phyloP scores from a whole-genome alignment of 64 coral and sea anemone genomes.

The Astreopora myriophthalma region DNA sequence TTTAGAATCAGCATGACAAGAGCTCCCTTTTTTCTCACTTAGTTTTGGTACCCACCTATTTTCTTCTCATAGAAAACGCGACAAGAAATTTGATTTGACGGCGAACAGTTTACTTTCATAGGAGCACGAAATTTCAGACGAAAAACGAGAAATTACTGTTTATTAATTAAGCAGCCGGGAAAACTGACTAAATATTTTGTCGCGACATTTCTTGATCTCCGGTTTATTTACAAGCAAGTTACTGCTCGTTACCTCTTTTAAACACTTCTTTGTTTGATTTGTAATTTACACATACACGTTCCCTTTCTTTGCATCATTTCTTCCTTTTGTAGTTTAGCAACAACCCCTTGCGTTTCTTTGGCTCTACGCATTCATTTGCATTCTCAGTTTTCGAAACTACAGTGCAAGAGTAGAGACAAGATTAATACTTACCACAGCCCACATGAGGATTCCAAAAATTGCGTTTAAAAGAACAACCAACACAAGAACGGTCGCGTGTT shows the following conservation, averaged over 20 bases:
- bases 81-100: too few species aligned
- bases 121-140: too few species aligned
- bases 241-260: neutral
- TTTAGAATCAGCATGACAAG: neutral
- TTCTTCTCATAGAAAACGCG: neutral
- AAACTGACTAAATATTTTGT: neutral
- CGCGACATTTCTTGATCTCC: neutral
- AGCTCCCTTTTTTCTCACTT: neutral
- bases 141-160: neutral
- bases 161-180: neutral
- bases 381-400: too few species aligned
- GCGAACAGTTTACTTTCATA: too few species aligned
- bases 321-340: neutral
- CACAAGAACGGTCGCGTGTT: neutral
- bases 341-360: neutral
- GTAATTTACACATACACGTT: too few species aligned
- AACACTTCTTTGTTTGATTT: neutral
- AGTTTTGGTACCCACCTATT: neutral
- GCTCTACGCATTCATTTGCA: too few species aligned
- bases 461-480: conserved; percentile 1
- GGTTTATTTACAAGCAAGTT: neutral
- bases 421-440: conserved; percentile 8
- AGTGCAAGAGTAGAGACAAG: too few species aligned
- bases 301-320: neutral
- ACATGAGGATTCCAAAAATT: conserved; percentile 30